phyloP scores from a whole-genome alignment of 2,113 vertebrate genomes.

The Chinchilla lanigera region DNA sequence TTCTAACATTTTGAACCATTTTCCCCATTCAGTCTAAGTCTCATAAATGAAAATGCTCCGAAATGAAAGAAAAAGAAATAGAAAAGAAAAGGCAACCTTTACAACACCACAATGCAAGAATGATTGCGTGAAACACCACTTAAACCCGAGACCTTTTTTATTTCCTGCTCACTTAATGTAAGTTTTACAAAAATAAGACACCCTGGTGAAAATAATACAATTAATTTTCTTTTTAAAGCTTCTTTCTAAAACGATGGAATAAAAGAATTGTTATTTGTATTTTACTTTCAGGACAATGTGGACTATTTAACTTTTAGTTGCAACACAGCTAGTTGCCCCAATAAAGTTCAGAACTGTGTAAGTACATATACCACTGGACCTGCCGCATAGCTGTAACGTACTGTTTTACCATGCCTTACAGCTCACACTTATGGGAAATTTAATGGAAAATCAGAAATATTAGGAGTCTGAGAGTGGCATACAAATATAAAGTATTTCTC shows the following conservation, averaged over 20 bases:
- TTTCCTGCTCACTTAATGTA: not conserved
- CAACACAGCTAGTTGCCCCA: not conserved
- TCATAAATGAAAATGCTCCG: conserved; percentile 35
- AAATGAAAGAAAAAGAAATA: not conserved
- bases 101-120: not conserved
- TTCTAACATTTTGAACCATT: not conserved
- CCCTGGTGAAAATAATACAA: not conserved
- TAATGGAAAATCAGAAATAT: not conserved
- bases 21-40: not conserved
- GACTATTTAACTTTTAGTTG: not conserved
- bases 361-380: not conserved
- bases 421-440: not conserved
- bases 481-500: not conserved
- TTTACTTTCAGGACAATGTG: not conserved
- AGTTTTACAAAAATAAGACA: conserved; percentile 42
- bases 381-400: not conserved
- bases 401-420: not conserved
- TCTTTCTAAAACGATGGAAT: not conserved
- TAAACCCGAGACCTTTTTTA: conserved; percentile 7
- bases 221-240: not conserved
- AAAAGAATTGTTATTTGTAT: conserved; percentile 11
- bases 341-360: not conserved
- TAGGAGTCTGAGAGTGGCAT: not conserved
- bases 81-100: not conserved
- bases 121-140: not conserved